These are phyloP conservation scores for Pilophorus perplexus DNA, from an alignment of 2,888 invertebrate species.

Conservation along the genomic window DNA sequence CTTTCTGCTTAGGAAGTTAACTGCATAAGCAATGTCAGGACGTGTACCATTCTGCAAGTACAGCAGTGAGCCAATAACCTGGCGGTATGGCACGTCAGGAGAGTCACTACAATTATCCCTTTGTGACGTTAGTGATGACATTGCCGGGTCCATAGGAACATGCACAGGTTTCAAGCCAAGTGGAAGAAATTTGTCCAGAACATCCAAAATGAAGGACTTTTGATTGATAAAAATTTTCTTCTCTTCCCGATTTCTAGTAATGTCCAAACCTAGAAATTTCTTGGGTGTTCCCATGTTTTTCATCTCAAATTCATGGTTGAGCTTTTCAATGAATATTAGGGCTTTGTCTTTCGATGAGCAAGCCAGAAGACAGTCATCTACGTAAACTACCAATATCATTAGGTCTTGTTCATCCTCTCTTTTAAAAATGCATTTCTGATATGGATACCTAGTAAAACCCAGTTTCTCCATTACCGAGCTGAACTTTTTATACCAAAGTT, in stretches of 20 bases:
- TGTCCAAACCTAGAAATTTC: neutral
- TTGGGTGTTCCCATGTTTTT: neutral
- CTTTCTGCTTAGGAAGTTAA: constrained; percentile 6
- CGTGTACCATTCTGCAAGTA: constrained; percentile 5
- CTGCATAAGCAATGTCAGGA: constrained; percentile 9
- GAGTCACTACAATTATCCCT: neutral
- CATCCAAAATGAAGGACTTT: neutral
- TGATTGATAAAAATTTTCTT: constrained; percentile 2
- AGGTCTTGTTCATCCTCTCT: neutral
- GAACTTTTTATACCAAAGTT: constrained; percentile 18
- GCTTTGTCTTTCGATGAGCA: neutral
- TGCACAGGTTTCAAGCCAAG: neutral
- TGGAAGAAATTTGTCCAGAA: constrained; percentile 9
- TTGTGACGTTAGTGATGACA: neutral
- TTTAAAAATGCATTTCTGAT: constrained; percentile 14
- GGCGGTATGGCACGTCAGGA: constrained; percentile 2
- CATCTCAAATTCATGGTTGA: neutral
- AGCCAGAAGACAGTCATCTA: neutral
- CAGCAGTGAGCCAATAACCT: constrained; percentile 6
- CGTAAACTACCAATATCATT: neutral
- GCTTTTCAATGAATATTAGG: neutral
- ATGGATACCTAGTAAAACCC: neutral
- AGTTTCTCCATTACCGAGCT: neutral
- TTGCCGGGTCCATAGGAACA: neutral
- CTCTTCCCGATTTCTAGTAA: neutral